These are phyloP conservation scores for Holothuria glaberrima DNA, from an alignment of 35 echinoderm and acorn worm genomes.

Conservation along the genomic window DNA sequence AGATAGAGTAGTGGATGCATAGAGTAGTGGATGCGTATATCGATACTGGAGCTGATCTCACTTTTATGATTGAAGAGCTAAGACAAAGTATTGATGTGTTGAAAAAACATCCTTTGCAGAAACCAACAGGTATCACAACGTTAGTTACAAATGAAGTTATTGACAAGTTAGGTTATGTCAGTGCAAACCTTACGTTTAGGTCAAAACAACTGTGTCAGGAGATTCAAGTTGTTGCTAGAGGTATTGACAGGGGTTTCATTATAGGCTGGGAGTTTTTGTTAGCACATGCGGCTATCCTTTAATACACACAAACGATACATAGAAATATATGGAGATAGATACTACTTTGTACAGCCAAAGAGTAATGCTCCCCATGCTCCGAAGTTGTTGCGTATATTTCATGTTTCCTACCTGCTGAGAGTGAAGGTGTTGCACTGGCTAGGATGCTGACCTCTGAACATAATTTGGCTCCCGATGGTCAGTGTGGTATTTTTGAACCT, in stretches of 20 bases:
- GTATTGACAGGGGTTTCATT: neutral
- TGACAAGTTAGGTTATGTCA: no score
- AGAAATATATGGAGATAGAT: no score
- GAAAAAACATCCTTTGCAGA: slow-evolving; percentile 4
- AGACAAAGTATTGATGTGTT: no score
- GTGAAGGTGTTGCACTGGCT: slow-evolving; percentile 21
- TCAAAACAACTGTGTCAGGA: no score
- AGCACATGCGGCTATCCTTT: neutral
- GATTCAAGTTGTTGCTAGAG: slow-evolving; percentile 5
- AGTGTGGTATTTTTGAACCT: slow-evolving; percentile 39
- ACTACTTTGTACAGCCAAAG: no score
- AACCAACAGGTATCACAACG: slow-evolving; percentile 2
- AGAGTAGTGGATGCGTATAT: neutral
- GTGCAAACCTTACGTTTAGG: no score
- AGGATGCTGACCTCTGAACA: neutral
- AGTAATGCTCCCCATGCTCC: neutral
- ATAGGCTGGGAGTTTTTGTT: no score
- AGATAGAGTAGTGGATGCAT: neutral
- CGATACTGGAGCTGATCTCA: no score
- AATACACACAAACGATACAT: neutral
- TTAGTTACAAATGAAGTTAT: no score
- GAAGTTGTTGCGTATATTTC: slow-evolving; percentile 17
- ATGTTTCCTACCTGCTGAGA: neutral
- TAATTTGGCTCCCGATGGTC: no score
- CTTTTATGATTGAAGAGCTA: no score